Evolutionary conservation across 2,113 vertebrate species (phyloP), one percentile per base, ranked within the genome.

Genomic region (Atractosteus spatula): DNA sequence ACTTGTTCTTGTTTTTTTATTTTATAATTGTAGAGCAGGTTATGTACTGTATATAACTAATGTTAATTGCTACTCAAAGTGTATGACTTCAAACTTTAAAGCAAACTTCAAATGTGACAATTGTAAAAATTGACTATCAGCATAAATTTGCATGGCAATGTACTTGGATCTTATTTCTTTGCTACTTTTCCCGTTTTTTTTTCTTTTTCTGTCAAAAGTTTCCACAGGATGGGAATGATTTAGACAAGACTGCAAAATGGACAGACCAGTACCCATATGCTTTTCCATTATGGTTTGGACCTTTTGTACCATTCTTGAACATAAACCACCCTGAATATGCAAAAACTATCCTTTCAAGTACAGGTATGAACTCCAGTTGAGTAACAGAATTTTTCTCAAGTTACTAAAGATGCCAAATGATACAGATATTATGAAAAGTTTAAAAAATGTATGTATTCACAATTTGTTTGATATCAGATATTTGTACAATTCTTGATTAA

Each of bases 241-340:
- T 95, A 55, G 71, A 88, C 7, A 89, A 66, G 45, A 0, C 87
- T 0, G 2, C 88, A 16, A 73, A 78, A 64, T 93, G 86, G 88
- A 16, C 70, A 59, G 41, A 83, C 56, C 72, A 87, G 59, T 94
- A 94, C 66, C 88, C 68, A 0, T n/a, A 68, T 0, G 91, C 87
- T 11, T 89, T 82, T 11, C 90, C 92, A 1, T 0, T 90, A 0
- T 94, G 92, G 93, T 81, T 95, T 2, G 93, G 91, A 10, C 93
- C 91, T 0, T 88, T 86, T 71, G n/a, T 68, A 0, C 83, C 76
- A 1, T 1, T 73, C 7, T 43, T 96, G 12, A 41, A 63, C 71
- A 1, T 95, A 78, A 86, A 83, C 0, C 80, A 94, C 76, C 94
- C 95, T 0, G 89, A 94, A 51, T 97, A 94, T 75, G 88, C 84